Percentiles rank a stretch among this genome's conserved stretches.
phyloP scores from a whole-genome alignment of 2,113 vertebrate species.

The Epinephelus fuscoguttatus region DNA sequence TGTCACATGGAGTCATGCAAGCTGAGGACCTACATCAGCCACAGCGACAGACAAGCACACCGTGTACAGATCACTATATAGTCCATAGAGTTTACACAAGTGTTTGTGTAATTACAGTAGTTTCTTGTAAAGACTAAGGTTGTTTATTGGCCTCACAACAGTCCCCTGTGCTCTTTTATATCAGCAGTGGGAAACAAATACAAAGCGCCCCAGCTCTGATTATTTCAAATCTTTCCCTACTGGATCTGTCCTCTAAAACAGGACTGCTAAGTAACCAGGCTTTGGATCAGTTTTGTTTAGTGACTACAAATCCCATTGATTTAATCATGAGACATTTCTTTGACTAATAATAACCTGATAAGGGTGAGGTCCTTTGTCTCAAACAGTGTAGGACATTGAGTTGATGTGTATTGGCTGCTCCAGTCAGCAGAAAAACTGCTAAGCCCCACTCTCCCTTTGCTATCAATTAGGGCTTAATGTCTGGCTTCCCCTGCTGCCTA shows the following conservation, averaged over 20 bases:
- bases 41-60: slow-evolving; percentile 8
- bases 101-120: slow-evolving; percentile 33
- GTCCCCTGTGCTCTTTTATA: not conserved
- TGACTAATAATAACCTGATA: slow-evolving; percentile 49
- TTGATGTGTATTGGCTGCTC: slow-evolving; percentile 56
- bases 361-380: slow-evolving; percentile 44
- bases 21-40: slow-evolving; percentile 5
- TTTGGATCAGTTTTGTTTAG: slow-evolving; percentile 25
- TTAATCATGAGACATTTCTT: slow-evolving; percentile 30
- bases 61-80: not conserved
- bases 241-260: slow-evolving; percentile 6
- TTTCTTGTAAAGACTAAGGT: not conserved
- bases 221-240: slow-evolving; percentile 3
- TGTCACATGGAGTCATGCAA: slow-evolving; percentile 17
- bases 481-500: slow-evolving; percentile 54
- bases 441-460: slow-evolving; percentile 67
- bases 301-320: slow-evolving; percentile 44
- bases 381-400: slow-evolving; percentile 32
- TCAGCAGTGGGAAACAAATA: slow-evolving; percentile 1
- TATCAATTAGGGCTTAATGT: slow-evolving; percentile 76
- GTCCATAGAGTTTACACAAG: not conserved
- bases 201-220: slow-evolving; percentile 5
- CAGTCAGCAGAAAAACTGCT: slow-evolving; percentile 71
- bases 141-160: slow-evolving; percentile 9
- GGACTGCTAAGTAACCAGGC: slow-evolving; percentile 9